These are phyloP conservation scores for Tromatobia lineatoria DNA, from an alignment of 2,888 invertebrate species.

Conservation along the genomic window DNA sequence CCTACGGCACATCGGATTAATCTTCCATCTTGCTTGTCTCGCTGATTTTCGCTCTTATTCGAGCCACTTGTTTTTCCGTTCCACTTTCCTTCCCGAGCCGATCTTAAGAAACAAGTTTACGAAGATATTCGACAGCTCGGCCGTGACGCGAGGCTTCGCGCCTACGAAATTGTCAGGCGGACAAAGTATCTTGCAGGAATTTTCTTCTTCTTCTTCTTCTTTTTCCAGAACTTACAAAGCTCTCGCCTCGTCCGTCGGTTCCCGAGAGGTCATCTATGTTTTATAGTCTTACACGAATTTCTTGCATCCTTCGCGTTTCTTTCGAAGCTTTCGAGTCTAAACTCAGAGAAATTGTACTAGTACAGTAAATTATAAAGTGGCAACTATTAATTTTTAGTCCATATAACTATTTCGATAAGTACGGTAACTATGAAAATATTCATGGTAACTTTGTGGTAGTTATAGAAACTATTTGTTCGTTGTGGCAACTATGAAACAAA, in stretches of 20 bases:
- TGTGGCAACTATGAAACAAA: too few relatives aligned
- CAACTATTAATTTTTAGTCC: too few relatives aligned
- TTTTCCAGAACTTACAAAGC: constrained; percentile 19
- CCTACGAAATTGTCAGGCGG: constrained; percentile 50
- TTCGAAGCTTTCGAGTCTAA: constrained; percentile 14
- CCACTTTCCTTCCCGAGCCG: not conserved
- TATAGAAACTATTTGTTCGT: too few relatives aligned
- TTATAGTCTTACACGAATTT: not conserved
- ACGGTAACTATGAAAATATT: too few relatives aligned
- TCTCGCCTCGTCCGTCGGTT: constrained; percentile 20
- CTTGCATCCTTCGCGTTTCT: not conserved
- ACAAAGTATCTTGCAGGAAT: constrained; percentile 48
- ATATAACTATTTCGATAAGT: too few relatives aligned
- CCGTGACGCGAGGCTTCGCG: constrained; percentile 25
- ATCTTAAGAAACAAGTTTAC: constrained; percentile 54
- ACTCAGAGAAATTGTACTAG: too few relatives aligned
- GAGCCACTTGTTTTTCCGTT: not conserved
- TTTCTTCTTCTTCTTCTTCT: constrained; percentile 28
- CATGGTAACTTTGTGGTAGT: too few relatives aligned
- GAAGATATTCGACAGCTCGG: constrained; percentile 56
- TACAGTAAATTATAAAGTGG: too few relatives aligned
- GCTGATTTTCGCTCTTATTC: constrained; percentile 41
- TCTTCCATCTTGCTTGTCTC: constrained; percentile 38
- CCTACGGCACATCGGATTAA: constrained; percentile 45
- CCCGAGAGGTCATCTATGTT: constrained; percentile 18